Percentiles rank a stretch among this genome's conserved stretches.
phyloP scores from a whole-genome alignment of 1,140 invertebrate genomes.

The Protaetia brevitarsis region DNA sequence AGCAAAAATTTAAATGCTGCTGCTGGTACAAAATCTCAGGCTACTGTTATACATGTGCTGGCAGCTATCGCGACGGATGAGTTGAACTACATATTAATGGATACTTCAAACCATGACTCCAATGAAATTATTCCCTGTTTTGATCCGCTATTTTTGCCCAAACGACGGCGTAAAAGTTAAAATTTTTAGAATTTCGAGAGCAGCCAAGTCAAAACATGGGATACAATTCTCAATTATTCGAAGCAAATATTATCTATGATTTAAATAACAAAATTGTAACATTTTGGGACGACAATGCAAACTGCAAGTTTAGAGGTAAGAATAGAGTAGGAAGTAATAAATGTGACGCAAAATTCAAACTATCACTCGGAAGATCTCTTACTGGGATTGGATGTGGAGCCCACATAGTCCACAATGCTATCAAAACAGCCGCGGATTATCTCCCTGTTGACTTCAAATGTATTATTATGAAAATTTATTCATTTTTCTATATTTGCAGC shows the following conservation, averaged over 20 bases:
- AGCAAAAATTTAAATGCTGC: constrained; percentile 26
- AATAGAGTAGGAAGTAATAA: constrained; percentile 26
- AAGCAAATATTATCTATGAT: constrained; percentile 34
- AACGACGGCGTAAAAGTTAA: constrained; percentile 33
- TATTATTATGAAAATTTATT: constrained; percentile 41
- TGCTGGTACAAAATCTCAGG: constrained; percentile 21
- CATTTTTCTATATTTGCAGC: constrained; percentile 32
- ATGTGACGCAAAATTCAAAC: constrained; percentile 22
- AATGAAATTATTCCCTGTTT: constrained; percentile 36
- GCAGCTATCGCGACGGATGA: neutral
- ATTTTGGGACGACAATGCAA: constrained; percentile 35
- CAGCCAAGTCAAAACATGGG: constrained; percentile 32
- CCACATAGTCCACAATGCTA: constrained; percentile 28
- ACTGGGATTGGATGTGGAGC: constrained; percentile 28
- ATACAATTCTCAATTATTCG: constrained; percentile 31
- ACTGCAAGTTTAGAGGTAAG: constrained; percentile 34
- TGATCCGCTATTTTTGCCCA: constrained; percentile 37
- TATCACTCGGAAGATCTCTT: constrained; percentile 22
- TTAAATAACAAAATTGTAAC: constrained; percentile 30
- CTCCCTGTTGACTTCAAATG: constrained; percentile 38
- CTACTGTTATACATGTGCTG: constrained; percentile 23
- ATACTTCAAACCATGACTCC: constrained; percentile 39
- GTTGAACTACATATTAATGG: constrained; percentile 32
- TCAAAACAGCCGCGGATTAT: constrained; percentile 38
- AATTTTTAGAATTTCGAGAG: constrained; percentile 32